Evolutionary conservation across 2,888 invertebrate genomes (phyloP).

Genomic region (Drosophila anceps): DNA sequence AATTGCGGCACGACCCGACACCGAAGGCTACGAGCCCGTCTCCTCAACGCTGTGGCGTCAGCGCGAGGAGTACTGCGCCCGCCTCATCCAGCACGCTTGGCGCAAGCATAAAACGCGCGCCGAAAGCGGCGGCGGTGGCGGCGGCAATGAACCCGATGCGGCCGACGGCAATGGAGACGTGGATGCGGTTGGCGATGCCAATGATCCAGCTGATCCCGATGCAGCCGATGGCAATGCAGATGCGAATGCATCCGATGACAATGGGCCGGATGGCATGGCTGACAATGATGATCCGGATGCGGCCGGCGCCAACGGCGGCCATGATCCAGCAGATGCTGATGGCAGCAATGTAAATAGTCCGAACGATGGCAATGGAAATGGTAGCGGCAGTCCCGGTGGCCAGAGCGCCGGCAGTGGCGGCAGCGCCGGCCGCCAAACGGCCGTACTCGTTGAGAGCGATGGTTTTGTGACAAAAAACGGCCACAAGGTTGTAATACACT

Average conservation of each 20-base stretch:
- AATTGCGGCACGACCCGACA: constrained; percentile 93
- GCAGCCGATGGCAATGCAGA: constrained; percentile 78
- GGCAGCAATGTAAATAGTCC: constrained; percentile 24
- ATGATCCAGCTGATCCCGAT: constrained; percentile 36
- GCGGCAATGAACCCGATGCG: constrained; percentile 71
- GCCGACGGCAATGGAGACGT: constrained; percentile 72
- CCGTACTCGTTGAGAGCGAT: constrained; percentile 94
- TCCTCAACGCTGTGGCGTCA: constrained; percentile 98
- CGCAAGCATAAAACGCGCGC: constrained; percentile 92
- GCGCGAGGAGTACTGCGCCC: constrained; percentile 98
- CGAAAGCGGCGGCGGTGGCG: constrained; percentile 86
- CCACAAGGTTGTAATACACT: constrained; percentile 95
- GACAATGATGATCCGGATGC: constrained; percentile 38
- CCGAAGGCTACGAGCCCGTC: constrained; percentile 96
- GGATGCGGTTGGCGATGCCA: constrained; percentile 63
- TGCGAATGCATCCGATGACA: constrained; percentile 73
- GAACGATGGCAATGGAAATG: constrained; percentile 37
- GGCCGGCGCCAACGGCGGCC: constrained; percentile 70
- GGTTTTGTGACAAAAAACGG: constrained; percentile 94
- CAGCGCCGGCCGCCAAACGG: constrained; percentile 89
- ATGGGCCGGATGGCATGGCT: constrained; percentile 32
- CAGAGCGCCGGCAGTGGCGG: constrained; percentile 86
- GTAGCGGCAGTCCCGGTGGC: constrained; percentile 84
- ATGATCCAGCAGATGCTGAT: constrained; percentile 55
- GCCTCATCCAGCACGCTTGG: constrained; percentile 98